Evolutionary conservation across 30 jellyfish, hydroid and myxozoan species (phyloP).

Genomic region (Turritopsis rubra): DNA sequence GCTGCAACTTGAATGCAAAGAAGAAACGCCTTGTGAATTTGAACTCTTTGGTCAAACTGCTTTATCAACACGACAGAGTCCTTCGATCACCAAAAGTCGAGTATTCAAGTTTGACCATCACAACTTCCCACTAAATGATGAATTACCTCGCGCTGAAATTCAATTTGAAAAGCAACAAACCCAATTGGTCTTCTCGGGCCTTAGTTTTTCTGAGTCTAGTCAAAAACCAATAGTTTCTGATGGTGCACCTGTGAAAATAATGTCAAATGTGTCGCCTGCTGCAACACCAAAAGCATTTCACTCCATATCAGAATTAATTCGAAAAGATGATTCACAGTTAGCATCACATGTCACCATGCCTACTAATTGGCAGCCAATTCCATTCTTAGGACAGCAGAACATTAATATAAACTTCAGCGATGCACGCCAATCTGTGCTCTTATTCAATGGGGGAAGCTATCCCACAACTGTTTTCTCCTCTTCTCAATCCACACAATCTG

Average conservation of each 20-base stretch:
- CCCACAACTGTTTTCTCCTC: background rate
- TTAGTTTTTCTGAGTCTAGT: background rate
- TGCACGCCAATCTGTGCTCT: conserved; percentile 16
- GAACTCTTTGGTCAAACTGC: no score
- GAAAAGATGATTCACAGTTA: conserved; percentile 34
- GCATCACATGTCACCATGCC: background rate
- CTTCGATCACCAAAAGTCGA: conserved; percentile 9
- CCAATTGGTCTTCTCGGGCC: background rate
- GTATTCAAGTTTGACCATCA: conserved; percentile 1
- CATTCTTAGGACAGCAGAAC: background rate
- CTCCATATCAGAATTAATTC: conserved; percentile 60
- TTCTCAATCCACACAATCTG: background rate
- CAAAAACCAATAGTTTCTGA: background rate
- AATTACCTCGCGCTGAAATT: conserved; percentile 12
- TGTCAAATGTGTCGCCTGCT: conserved; percentile 31
- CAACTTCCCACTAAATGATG: background rate
- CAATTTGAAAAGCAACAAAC: conserved; percentile 24
- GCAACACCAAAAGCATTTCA: conserved; percentile 42
- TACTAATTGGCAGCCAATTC: background rate
- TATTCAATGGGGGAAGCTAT: background rate
- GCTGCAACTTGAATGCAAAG: conserved; percentile 31
- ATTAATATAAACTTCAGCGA: conserved; percentile 8
- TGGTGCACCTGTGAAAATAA: conserved; percentile 19
- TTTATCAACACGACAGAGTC: background rate
- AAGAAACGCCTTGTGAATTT: conserved; percentile 14